A percentile compares a stretch with the other conserved stretches of the same genome.
Evolutionary conservation across 2,797 vertebrate species (phyloP).

Genomic region (Gorsachius magnificus): DNA sequence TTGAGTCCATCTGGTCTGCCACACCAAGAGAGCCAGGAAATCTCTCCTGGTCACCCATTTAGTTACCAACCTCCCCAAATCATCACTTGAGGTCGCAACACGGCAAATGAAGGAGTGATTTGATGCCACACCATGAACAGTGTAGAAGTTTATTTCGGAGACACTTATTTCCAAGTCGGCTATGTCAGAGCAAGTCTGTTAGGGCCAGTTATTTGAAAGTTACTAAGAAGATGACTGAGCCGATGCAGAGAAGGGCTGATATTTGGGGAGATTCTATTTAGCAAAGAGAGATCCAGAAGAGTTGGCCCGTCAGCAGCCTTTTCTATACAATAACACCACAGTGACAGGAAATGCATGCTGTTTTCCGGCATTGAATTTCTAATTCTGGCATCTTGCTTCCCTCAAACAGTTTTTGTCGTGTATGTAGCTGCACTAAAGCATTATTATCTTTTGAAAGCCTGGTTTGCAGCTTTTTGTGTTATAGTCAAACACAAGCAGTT

Average conservation of each 20-base stretch:
- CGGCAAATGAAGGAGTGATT: neutral
- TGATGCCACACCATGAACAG: neutral
- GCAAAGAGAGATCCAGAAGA: neutral
- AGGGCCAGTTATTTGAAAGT: neutral
- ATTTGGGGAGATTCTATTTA: neutral
- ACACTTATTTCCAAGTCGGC: neutral
- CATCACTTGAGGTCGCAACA: neutral
- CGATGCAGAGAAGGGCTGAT: neutral
- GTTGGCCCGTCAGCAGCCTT: neutral
- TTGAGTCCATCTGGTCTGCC: neutral
- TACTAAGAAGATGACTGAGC: neutral
- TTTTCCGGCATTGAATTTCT: slow-evolving; percentile 32
- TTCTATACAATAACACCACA: slow-evolving; percentile 17
- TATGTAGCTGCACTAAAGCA: slow-evolving; percentile 21
- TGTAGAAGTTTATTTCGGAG: neutral
- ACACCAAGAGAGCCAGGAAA: neutral
- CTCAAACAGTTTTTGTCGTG: slow-evolving; percentile 29
- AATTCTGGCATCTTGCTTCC: slow-evolving; percentile 42
- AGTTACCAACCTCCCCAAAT: neutral
- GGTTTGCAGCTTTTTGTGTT: slow-evolving; percentile 38
- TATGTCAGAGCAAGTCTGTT: neutral
- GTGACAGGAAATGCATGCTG: slow-evolving; percentile 53
- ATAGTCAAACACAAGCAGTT: neutral
- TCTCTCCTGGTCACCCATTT: neutral
- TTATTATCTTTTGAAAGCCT: slow-evolving; percentile 50